Evolutionary conservation across 2,113 vertebrate species (phyloP), one percentile per base, ranked within the genome.

Genomic region (Pleuronectes platessa): DNA sequence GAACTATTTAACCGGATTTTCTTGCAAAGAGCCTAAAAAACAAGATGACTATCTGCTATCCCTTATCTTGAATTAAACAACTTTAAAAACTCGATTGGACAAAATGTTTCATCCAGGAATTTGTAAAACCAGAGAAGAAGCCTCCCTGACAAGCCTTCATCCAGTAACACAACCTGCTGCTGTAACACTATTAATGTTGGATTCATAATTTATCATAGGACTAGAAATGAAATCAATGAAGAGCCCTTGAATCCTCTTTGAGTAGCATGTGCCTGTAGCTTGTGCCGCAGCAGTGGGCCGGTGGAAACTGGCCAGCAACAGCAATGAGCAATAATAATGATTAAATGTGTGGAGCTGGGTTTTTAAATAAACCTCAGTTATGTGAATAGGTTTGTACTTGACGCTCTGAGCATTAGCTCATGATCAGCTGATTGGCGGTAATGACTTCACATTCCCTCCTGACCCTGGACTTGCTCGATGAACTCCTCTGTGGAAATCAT

Each of bases 391-490:
- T 53, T 37, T 21, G 3, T 10, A 27, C 53, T 45, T 42, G 68
- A 70, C 5, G 3, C 27, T 65, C 61, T 37, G 35, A 53, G 55
- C 20, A 24, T 74, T 58, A 60, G 56, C 26, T 53, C 35, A 15
- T 42, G 23, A 79, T 66, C 40, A 60, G 51, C 35, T 65, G 58
- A 71, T 31, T 49, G 26, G 64, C 23, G 15, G 35, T 72, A 73
- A 74, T 78, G 27, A 54, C 55, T 74, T 63, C 13, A 20, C 23
- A 54, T 62, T 64, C 17, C 53, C 27, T 35, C 21, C 71, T 61
- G 2, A 60, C 69, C 26, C 14, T 24, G 63, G 63, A 64, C 23
- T 20, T 73, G 14, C 53, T 75, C 45, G 49, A 21, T 66, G 45
- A 67, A 49, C 61, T 54, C 45, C 53, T 67, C 4, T 40, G 23